phyloP scores from a whole-genome alignment of 2,888 invertebrate species.

The Drosophila phalerata region DNA sequence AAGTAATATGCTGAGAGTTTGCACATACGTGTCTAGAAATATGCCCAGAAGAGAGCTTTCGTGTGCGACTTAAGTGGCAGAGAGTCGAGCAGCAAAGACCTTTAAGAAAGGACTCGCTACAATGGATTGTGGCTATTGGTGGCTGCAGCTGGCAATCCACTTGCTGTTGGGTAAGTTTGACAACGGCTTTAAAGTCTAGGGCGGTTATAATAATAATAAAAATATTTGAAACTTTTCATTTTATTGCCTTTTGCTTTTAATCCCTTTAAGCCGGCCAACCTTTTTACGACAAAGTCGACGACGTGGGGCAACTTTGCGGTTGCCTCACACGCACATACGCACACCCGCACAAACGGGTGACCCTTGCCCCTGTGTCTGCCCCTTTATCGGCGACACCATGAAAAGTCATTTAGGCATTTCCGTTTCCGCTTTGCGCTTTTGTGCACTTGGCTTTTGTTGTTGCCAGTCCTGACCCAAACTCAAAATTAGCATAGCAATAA shows the following conservation, averaged over 20 bases:
- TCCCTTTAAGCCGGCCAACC: slow-evolving; percentile 72
- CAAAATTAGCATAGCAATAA: slow-evolving; percentile 79
- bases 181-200: slow-evolving; percentile 40
- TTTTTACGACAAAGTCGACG: slow-evolving; percentile 75
- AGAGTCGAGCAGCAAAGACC: slow-evolving; percentile 31
- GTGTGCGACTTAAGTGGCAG: slow-evolving; percentile 29
- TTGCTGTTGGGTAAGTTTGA: slow-evolving; percentile 71
- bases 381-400: slow-evolving; percentile 62
- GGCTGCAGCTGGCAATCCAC: slow-evolving; percentile 68
- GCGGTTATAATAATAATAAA: slow-evolving; percentile 58
- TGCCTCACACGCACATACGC: slow-evolving; percentile 34
- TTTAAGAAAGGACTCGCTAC: slow-evolving; percentile 45
- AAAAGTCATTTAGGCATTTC: slow-evolving; percentile 81
- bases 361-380: not conserved
- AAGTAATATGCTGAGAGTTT: slow-evolving; percentile 51
- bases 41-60: slow-evolving; percentile 51
- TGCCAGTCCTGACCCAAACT: slow-evolving; percentile 57
- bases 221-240: slow-evolving; percentile 80
- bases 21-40: slow-evolving; percentile 47
- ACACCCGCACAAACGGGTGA: slow-evolving; percentile 17
- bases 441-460: slow-evolving; percentile 68
- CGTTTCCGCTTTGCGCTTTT: slow-evolving; percentile 76
- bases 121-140: slow-evolving; percentile 65
- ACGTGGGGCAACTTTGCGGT: slow-evolving; percentile 76
- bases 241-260: slow-evolving; percentile 81